Base-by-base conservation (phyloP, 1,140 invertebrate species). In the Leptoteleia sp. region DNA sequence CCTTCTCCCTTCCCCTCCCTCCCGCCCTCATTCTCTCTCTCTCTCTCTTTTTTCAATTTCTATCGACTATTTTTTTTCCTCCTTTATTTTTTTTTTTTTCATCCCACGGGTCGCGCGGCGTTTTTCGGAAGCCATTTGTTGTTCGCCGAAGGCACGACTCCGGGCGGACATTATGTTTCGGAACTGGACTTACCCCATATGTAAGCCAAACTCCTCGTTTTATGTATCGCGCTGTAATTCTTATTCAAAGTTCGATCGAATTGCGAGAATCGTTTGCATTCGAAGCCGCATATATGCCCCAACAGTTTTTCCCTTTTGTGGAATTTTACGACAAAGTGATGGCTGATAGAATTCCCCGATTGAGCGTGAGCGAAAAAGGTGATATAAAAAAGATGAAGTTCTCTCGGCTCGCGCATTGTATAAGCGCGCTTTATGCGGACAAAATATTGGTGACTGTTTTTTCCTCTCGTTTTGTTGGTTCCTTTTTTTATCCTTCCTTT, bases 71-170 rank as follows among this genome's bases (percentile, higher is more conserved):
- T 80, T 75, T 73, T 50, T 72, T 68, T 72, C n/a, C n/a, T n/a
- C n/a, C n/a, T n/a, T n/a, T n/a, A n/a, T n/a, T n/a, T n/a, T n/a
- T n/a, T n/a, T n/a, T n/a, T n/a, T n/a, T n/a, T n/a, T n/a, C n/a
- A n/a, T n/a, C n/a, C n/a, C n/a, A n/a, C 22, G 37, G 54, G 37
- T 72, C 59, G 19, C n/a, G n/a, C 61, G 70, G 76, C 76, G 78
- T 80, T 81, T 83, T 82, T 83, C 68, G 40, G 72, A 79, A 83
- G 52, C 73, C 73, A 84, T 84, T 84, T 83, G 76, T 82, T 78
- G 75, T 65, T 40, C 48, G 50, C 27, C 52, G 59, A 57, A 67
- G 71, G 64, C 55, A 40, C 50, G 76, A 81, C 3, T 61, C 77
- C 79, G 31, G 52, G 55, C 81, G 62, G 68, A 70, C 67, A 81